Conservation (phyloP, 2,888 invertebrate species). For the Synergus itoensis region DNA sequence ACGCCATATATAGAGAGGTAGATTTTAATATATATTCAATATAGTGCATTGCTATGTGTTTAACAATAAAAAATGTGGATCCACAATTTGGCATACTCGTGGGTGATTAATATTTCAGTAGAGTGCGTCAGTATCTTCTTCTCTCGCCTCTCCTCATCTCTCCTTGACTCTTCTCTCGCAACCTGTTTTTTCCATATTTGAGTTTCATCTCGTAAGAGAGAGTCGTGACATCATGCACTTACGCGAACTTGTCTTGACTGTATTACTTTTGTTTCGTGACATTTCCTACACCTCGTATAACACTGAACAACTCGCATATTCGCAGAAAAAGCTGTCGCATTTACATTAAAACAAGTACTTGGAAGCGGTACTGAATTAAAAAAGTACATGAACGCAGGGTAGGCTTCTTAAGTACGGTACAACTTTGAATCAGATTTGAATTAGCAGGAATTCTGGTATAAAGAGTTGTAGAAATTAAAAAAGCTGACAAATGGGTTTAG, state of each 20-base stretch:
- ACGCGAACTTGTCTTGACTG: slow-evolving; percentile 42
- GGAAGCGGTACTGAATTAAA: slow-evolving; percentile 19
- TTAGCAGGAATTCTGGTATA: neutral
- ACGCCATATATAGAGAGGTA: neutral
- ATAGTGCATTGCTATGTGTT: neutral
- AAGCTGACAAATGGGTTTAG: neutral
- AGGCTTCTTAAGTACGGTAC: neutral
- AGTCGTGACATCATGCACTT: slow-evolving; percentile 48
- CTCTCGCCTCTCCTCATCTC: slow-evolving; percentile 40
- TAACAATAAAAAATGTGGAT: slow-evolving; percentile 3
- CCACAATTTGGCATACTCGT: slow-evolving; percentile 6
- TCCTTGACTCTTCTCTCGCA: slow-evolving; percentile 46
- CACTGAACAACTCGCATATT: slow-evolving; percentile 7
- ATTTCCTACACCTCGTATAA: slow-evolving; percentile 16
- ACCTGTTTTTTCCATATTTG: slow-evolving; percentile 61
- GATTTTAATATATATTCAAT: neutral
- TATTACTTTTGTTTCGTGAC: slow-evolving; percentile 46
- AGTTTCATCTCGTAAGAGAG: slow-evolving; percentile 45
- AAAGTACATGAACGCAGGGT: neutral
- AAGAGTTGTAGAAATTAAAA: neutral
- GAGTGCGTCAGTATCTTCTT: slow-evolving; percentile 54
- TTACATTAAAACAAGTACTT: slow-evolving; percentile 33
- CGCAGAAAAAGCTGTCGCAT: slow-evolving; percentile 13
- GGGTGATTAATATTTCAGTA: slow-evolving; percentile 20
- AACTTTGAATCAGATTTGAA: neutral